Percentiles rank a stretch among this genome's conserved stretches.
These are phyloP conservation scores for Scatophagus argus DNA, from an alignment of 2,113 vertebrate genomes.

Conservation along the genomic window DNA sequence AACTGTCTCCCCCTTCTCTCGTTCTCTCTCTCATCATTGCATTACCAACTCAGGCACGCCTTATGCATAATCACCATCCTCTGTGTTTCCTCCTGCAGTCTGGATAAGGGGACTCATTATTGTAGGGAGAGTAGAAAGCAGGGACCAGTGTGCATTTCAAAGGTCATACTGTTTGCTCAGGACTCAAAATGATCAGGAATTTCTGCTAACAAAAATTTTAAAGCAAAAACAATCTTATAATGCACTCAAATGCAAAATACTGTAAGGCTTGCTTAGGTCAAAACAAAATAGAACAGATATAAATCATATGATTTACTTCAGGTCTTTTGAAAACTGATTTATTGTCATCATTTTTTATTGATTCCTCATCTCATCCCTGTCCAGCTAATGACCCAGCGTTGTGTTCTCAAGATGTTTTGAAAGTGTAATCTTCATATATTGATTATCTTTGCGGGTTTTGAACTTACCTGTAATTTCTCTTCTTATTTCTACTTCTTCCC, in stretches of 20 bases:
- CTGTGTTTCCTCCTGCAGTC: constrained; percentile 64
- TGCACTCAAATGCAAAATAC: not conserved
- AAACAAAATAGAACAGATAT: not conserved
- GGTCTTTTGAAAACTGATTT: constrained; percentile 11
- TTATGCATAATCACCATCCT: constrained; percentile 75
- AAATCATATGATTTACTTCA: not conserved
- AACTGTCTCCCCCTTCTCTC: constrained; percentile 24
- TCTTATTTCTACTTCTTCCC: constrained; percentile 29
- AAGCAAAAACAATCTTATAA: not conserved
- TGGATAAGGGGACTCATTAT: constrained; percentile 77
- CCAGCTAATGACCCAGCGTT: constrained; percentile 20
- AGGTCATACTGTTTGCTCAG: constrained; percentile 40
- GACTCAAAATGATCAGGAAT: constrained; percentile 29
- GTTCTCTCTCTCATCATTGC: constrained; percentile 29
- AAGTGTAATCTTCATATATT: constrained; percentile 33
- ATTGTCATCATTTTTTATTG: not conserved
- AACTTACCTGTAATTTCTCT: constrained; percentile 10
- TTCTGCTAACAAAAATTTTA: not conserved
- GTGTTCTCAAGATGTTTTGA: constrained; percentile 25
- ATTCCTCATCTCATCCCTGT: constrained; percentile 2
- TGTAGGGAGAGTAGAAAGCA: constrained; percentile 34
- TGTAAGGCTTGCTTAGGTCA: not conserved
- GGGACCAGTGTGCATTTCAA: constrained; percentile 40
- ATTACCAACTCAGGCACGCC: constrained; percentile 75
- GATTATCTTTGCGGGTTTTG: constrained; percentile 36